Conservation (phyloP, 2,113 vertebrate species). For the Boulengeromyrus knoepffleri region DNA sequence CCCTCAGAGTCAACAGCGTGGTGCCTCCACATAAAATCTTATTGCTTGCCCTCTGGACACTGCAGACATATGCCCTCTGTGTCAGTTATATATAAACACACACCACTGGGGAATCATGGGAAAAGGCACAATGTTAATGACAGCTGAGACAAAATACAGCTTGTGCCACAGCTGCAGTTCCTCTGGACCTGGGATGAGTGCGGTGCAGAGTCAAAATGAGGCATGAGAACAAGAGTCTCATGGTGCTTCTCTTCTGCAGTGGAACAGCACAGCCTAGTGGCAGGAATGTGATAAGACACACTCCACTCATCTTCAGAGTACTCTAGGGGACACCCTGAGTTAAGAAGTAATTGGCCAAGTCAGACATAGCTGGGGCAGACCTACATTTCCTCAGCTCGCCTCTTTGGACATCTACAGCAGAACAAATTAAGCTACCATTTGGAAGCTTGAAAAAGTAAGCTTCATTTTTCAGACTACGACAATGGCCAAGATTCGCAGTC, state of each 20-base stretch:
- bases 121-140: neutral
- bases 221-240: neutral
- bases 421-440: neutral
- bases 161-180: constrained; percentile 25
- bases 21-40: constrained; percentile 29
- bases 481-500: neutral
- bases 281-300: neutral
- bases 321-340: neutral
- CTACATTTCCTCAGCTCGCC: neutral
- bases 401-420: neutral
- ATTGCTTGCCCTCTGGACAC: neutral
- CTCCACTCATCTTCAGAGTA: neutral
- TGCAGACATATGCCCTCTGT: neutral
- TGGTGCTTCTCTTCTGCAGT: constrained; percentile 18
- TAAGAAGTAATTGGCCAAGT: neutral
- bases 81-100: constrained; percentile 2
- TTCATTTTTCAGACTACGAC: neutral
- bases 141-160: neutral
- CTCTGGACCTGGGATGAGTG: constrained; percentile 29
- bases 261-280: constrained; percentile 54
- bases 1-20: neutral
- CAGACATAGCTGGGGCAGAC: neutral
- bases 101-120: constrained; percentile 6
- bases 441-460: neutral
- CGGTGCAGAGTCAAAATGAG: neutral